Conservation (phyloP, 2,113 vertebrate species). For the Bothrops jararaca region DNA sequence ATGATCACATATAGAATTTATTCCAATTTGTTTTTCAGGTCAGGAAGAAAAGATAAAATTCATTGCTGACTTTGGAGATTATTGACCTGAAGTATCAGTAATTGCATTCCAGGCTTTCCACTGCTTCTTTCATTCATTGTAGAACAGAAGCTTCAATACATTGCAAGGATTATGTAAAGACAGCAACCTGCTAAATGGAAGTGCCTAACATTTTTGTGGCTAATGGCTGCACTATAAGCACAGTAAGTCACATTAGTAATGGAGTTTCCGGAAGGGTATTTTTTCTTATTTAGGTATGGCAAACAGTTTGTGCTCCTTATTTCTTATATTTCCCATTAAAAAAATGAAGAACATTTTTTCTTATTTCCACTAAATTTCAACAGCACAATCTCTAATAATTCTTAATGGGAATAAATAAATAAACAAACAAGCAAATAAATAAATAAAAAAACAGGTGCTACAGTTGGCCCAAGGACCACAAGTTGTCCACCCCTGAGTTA, state of each 20-base stretch:
- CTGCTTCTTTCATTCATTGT: conserved; percentile 65
- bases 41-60: not conserved
- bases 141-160: conserved; percentile 38
- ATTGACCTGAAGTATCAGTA: not conserved
- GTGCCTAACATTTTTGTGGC: not conserved
- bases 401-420: not conserved
- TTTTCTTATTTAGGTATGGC: not conserved
- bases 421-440: no score
- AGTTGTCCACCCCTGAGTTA: not conserved
- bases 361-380: not conserved
- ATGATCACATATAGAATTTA: not conserved
- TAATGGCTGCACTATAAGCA: not conserved
- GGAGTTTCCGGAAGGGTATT: not conserved
- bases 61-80: not conserved
- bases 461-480: not conserved
- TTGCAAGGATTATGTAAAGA: conserved; percentile 40
- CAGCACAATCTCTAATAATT: not conserved
- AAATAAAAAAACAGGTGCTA: not conserved
- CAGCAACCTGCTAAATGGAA: conserved; percentile 40
- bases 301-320: not conserved
- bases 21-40: not conserved
- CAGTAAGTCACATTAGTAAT: not conserved
- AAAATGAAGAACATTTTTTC: not conserved
- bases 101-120: conserved; percentile 23
- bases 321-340: not conserved